Conservation (phyloP, 1,140 invertebrate genomes). For the Aphaenogaster floridana region DNA sequence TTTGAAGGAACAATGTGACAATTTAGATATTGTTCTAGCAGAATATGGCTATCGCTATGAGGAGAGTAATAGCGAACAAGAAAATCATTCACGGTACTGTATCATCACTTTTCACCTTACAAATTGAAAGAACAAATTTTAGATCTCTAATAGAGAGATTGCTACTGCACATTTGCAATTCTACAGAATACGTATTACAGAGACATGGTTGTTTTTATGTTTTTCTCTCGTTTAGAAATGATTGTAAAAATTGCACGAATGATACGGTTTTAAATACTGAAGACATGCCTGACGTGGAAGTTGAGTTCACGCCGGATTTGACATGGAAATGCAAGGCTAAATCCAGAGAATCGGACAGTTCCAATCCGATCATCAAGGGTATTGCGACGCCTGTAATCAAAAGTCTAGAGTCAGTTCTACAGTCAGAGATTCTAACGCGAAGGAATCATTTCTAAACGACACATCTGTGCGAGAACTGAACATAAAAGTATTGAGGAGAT, state of each 20-base stretch:
- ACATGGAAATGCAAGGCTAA: constrained; percentile 57
- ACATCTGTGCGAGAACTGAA: neutral
- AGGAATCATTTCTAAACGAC: neutral
- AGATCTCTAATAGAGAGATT: neutral
- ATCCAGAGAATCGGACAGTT: neutral
- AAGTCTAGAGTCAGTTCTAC: neutral
- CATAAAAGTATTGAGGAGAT: constrained; percentile 4
- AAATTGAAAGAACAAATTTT: neutral
- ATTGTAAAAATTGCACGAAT: neutral
- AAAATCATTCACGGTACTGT: constrained; percentile 14
- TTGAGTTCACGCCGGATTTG: constrained; percentile 63
- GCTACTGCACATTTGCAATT: neutral
- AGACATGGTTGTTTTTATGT: neutral
- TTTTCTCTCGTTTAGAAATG: constrained; percentile 29
- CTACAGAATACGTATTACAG: neutral
- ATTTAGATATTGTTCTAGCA: constrained; percentile 60
- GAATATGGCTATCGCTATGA: constrained; percentile 66
- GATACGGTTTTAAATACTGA: neutral
- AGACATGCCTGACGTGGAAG: neutral
- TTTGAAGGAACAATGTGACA: constrained; percentile 56
- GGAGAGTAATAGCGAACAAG: neutral
- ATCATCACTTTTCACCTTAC: neutral
- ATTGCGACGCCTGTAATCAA: constrained; percentile 35
- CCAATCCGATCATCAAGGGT: neutral
- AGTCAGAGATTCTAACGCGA: neutral